Percentiles rank a stretch among this genome's conserved stretches.
Evolutionary conservation across 2,113 vertebrate species (phyloP).

Genomic region (Lonchura striata): DNA sequence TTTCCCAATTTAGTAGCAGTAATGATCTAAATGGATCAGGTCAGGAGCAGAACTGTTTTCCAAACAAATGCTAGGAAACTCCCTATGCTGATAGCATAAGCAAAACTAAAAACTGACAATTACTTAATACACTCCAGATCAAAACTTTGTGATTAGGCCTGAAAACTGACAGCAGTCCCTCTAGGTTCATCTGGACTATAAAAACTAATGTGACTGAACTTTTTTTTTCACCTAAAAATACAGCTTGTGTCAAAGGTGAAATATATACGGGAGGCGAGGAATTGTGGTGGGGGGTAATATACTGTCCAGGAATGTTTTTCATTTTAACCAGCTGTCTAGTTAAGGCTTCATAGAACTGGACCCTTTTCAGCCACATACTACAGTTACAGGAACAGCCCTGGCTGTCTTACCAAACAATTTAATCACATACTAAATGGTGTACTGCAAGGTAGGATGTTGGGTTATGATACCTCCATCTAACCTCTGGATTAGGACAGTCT

Average conservation of each 20-base stretch:
- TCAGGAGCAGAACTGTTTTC: neutral
- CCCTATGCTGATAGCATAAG: neutral
- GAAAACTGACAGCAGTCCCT: neutral
- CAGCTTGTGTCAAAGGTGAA: neutral
- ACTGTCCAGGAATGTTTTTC: neutral
- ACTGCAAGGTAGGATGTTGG: neutral
- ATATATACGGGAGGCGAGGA: neutral
- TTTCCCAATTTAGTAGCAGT: neutral
- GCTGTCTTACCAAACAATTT: neutral
- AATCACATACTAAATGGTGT: neutral
- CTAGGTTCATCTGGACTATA: neutral
- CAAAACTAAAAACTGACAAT: neutral
- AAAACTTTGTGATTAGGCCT: neutral
- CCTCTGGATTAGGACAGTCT: neutral
- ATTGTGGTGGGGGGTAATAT: neutral
- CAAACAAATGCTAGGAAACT: neutral
- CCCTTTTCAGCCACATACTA: neutral
- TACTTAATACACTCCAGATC: neutral
- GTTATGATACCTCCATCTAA: neutral
- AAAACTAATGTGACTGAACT: neutral
- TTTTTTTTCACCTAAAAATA: neutral
- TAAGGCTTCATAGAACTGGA: neutral
- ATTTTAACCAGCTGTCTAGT: neutral
- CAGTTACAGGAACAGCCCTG: neutral
- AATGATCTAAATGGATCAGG: neutral